These are phyloP conservation scores for Maconellicoccus hirsutus DNA, from an alignment of 1,140 invertebrate genomes.

Conservation along the genomic window DNA sequence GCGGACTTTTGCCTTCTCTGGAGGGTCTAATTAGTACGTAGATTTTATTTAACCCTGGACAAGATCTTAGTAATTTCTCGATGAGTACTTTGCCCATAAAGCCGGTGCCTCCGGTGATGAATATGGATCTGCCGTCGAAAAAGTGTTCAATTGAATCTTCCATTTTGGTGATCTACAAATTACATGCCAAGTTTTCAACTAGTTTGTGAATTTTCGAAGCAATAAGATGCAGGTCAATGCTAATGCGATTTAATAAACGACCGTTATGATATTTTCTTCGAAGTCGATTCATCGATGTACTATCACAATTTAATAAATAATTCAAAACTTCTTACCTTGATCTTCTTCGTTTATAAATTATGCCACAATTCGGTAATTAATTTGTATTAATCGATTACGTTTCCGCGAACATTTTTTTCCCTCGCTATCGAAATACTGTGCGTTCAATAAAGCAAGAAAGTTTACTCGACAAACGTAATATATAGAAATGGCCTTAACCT, in stretches of 20 bases:
- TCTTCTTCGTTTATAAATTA: not conserved
- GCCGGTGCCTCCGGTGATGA: conserved; percentile 52
- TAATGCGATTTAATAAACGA: too few species aligned
- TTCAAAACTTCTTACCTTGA: not conserved
- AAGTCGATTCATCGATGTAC: too few species aligned
- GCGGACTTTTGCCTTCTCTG: conserved; percentile 30
- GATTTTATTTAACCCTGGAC: conserved; percentile 39
- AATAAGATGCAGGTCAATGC: too few species aligned
- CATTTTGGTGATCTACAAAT: conserved; percentile 16
- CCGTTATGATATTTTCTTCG: too few species aligned
- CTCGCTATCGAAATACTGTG: not conserved
- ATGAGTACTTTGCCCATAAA: conserved; percentile 54
- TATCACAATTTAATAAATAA: not conserved
- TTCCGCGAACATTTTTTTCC: not conserved
- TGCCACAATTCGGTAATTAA: not conserved
- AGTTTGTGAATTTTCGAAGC: too few species aligned
- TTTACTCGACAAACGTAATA: not conserved
- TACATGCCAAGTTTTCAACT: not conserved
- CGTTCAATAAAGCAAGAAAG: not conserved
- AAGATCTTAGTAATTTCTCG: conserved; percentile 47
- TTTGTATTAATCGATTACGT: not conserved
- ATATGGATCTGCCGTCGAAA: conserved; percentile 51
- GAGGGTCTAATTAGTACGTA: conserved; percentile 45
- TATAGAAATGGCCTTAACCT: not conserved
- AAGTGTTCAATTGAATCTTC: conserved; percentile 35